Conservation (phyloP, 2,113 vertebrate genomes). For the Paraplagusia blochii region DNA sequence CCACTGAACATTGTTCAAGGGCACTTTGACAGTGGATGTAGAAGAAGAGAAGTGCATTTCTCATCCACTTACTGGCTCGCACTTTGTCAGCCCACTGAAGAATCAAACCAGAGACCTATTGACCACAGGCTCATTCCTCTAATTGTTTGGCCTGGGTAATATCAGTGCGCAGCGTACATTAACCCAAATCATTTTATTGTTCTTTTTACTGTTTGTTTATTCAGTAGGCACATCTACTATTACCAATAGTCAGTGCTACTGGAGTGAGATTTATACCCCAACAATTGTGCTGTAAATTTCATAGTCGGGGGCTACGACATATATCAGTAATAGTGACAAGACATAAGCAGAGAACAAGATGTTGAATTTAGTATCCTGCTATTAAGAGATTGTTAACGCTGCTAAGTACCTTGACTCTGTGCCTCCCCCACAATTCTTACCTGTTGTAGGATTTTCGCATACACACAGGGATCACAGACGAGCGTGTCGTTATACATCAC, state of each 20-base stretch:
- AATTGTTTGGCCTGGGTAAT: constrained; percentile 55
- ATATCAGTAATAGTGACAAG: constrained; percentile 19
- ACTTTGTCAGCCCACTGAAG: constrained; percentile 33
- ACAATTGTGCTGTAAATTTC: constrained; percentile 30
- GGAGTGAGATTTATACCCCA: constrained; percentile 21
- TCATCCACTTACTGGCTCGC: constrained; percentile 50
- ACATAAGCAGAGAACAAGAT: neutral
- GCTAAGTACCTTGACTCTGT: neutral
- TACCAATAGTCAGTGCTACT: constrained; percentile 15
- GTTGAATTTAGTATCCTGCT: neutral
- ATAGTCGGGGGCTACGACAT: neutral
- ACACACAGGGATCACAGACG: neutral
- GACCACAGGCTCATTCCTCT: constrained; percentile 52
- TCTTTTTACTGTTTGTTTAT: constrained; percentile 48
- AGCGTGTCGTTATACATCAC: too few relatives aligned
- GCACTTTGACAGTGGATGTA: constrained; percentile 66
- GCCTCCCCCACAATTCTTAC: constrained; percentile 9
- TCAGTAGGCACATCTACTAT: constrained; percentile 39
- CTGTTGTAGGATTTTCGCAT: constrained; percentile 5
- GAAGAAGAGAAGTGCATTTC: constrained; percentile 60
- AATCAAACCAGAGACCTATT: constrained; percentile 51
- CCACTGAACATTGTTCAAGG: constrained; percentile 70
- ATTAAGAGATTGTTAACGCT: constrained; percentile 3
- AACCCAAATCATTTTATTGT: constrained; percentile 49
- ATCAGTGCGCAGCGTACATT: constrained; percentile 26